These are phyloP conservation scores for Microplitis demolitor DNA, from an alignment of 1,140 invertebrate genomes.

Conservation along the genomic window DNA sequence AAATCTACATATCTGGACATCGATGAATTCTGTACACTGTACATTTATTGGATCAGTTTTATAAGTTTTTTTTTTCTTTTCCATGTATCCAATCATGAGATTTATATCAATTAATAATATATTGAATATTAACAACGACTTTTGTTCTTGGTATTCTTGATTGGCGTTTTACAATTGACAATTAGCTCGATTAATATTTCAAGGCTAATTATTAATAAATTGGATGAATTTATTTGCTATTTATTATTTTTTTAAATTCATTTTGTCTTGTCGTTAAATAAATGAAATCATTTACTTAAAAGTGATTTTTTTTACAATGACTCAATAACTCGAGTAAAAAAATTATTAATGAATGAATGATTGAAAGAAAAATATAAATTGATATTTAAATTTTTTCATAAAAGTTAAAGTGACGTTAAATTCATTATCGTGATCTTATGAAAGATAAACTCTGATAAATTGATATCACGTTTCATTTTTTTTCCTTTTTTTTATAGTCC, in stretches of 20 bases:
- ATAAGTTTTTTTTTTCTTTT: constrained; percentile 29
- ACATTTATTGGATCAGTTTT: constrained; percentile 37
- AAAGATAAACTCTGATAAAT: constrained; percentile 1
- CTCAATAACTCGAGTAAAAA: no score
- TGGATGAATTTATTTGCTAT: neutral
- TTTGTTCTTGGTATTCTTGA: constrained; percentile 5
- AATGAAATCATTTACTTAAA: neutral
- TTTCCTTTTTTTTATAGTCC: no score
- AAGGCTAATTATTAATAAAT: constrained; percentile 4
- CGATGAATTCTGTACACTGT: constrained; percentile 38
- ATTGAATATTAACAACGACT: constrained; percentile 23
- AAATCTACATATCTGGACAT: constrained; percentile 1
- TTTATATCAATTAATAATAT: constrained; percentile 8
- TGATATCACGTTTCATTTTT: constrained; percentile 19
- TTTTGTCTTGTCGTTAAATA: neutral
- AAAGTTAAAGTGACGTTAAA: no score
- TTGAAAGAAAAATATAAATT: no score
- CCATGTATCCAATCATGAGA: constrained; percentile 1
- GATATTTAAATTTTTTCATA: no score
- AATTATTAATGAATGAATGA: no score
- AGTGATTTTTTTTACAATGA: no score
- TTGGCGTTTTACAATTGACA: constrained; percentile 20
- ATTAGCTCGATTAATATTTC: neutral
- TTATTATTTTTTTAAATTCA: neutral
- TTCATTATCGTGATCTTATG: neutral